phyloP scores from a whole-genome alignment of 1,140 invertebrate genomes.

The Gryon sp. region DNA sequence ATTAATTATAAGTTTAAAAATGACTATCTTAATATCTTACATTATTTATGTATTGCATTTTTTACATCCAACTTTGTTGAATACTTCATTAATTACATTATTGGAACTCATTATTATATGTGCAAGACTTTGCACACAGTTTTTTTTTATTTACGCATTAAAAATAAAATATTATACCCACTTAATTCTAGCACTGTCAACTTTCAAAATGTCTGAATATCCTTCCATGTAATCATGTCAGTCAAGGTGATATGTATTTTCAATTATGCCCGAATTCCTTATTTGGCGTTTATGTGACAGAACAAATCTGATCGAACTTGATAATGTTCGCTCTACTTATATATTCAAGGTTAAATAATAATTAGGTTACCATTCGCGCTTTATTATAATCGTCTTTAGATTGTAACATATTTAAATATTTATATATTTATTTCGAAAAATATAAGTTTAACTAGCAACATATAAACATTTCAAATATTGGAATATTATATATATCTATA shows the following conservation, averaged over 20 bases:
- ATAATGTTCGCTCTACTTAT: conserved; percentile 41
- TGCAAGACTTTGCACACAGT: no score
- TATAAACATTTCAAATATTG: no score
- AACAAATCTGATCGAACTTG: conserved; percentile 22
- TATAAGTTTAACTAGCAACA: no score
- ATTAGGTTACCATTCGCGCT: conserved; percentile 28
- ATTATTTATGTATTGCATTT: no score
- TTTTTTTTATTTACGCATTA: no score
- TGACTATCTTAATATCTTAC: no score
- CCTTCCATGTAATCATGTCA: conserved; percentile 3
- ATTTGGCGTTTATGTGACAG: conserved; percentile 27
- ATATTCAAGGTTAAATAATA: conserved; percentile 34
- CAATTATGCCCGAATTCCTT: conserved; percentile 24
- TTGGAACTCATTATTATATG: no score
- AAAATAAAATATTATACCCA: no score
- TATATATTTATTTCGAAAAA: not conserved
- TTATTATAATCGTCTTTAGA: not conserved
- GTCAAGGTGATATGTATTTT: conserved; percentile 30
- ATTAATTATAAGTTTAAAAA: no score
- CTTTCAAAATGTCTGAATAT: not conserved
- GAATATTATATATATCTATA: no score
- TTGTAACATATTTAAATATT: not conserved
- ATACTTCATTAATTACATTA: no score
- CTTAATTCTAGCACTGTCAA: not conserved
- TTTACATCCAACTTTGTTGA: no score